These are phyloP conservation scores for Umimayanthus kanabou DNA, from an alignment of 92 coral and sea anemone genomes.

Conservation along the genomic window DNA sequence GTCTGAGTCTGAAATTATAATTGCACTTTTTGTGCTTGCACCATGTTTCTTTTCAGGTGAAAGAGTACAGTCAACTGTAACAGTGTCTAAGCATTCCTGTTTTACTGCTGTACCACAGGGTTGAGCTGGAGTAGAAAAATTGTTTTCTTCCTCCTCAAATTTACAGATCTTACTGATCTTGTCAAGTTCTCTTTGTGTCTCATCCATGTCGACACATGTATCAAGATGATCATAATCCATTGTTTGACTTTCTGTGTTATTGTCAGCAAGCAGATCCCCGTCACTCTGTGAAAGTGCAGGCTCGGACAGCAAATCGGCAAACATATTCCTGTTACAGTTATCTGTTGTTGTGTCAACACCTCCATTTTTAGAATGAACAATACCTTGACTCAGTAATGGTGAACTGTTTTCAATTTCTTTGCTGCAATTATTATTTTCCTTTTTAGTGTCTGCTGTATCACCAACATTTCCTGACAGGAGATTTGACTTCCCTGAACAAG, in stretches of 20 bases:
- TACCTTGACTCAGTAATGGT: neutral
- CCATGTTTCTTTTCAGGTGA: conserved; percentile 24
- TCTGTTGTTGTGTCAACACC: neutral
- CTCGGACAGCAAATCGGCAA: neutral
- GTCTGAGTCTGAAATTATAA: conserved; percentile 28
- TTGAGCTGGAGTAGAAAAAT: neutral
- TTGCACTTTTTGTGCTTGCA: conserved; percentile 14
- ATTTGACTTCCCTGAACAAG: neutral
- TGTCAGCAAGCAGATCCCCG: neutral
- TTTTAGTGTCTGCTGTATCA: neutral
- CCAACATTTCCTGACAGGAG: neutral
- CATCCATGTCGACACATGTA: neutral
- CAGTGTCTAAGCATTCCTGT: neutral
- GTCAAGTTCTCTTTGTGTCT: neutral
- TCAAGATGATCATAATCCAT: neutral
- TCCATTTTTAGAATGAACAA: conserved; percentile 1
- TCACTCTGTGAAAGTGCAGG: neutral
- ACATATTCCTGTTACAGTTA: neutral
- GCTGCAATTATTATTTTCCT: neutral
- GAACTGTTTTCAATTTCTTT: neutral
- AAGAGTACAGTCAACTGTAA: conserved; percentile 4
- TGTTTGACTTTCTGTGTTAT: neutral
- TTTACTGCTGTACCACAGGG: neutral
- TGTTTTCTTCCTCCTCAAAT: conserved; percentile 3
- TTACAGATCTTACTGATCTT: neutral